Evolutionary conservation across 2,888 invertebrate species (phyloP), one percentile per base, ranked within the genome.

Genomic region (Synergus japonicus): DNA sequence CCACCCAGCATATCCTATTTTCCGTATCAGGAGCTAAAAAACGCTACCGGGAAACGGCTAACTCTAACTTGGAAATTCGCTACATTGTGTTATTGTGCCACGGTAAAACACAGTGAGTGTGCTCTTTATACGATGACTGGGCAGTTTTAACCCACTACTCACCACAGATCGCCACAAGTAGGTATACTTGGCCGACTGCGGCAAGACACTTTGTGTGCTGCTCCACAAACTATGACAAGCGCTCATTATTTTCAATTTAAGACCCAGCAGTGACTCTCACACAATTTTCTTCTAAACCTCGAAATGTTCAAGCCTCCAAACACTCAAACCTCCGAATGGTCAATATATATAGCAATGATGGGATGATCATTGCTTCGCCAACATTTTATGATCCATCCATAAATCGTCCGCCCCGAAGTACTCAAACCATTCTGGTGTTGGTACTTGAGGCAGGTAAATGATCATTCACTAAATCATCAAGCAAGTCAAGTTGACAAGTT

Each of bases 41-140:
- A 41, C 54, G 54, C 9, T 37, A n/a, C 54, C 54, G 73, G 41
- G 54, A 73, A 73, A 73, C 73, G 54, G 73, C 37, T 41, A 37
- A n/a, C 37, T 73, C 69, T 4, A 73, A 73, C 85, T 83, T 83
- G 83, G 81, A 83, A 85, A 82, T 85, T 85, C 77, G 83, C 84
- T 80, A 84, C 85, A 88, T 88, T 87, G 88, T 87, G 85, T 87
- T 87, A 88, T 83, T 83, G 85, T 86, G 84, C 83, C 85, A 83
- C 83, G 85, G 88, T 89, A 90, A 90, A 91, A 89, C 90, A 89
- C 86, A 88, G 90, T 91, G 92, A 92, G 91, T 91, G 84, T 90
- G 90, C 91, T 91, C 89, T 91, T 91, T 89, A 88, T 88, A 86
- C 87, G 90, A 91, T 92, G 92, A 92, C 91, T 90, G 83, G 88